Conservation (phyloP, 2,113 vertebrate genomes). For the Marcusenius ussheri region DNA sequence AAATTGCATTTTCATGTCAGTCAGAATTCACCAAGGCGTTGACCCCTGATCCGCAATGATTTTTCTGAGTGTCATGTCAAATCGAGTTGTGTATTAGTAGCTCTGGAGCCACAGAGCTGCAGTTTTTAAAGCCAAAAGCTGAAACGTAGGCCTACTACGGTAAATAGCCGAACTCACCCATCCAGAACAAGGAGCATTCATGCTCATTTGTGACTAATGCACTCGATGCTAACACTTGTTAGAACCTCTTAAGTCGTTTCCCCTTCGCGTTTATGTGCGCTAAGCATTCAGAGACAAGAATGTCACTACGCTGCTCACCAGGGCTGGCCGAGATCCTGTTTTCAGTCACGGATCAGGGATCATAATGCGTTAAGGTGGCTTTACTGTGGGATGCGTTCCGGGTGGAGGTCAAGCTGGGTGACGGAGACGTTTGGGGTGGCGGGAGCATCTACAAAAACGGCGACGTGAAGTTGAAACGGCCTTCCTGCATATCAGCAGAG, state of each 20-base stretch:
- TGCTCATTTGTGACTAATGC: background rate
- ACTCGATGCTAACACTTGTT: background rate
- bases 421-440: background rate
- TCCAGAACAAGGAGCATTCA: background rate
- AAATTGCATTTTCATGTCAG: background rate
- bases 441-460: background rate
- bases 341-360: too few species aligned
- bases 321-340: background rate
- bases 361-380: background rate
- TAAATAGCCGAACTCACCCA: background rate
- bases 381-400: background rate
- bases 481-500: too few species aligned
- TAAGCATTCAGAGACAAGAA: background rate
- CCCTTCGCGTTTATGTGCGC: background rate
- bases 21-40: background rate
- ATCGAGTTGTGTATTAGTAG: background rate
- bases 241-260: background rate
- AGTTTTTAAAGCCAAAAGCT: background rate
- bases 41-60: background rate
- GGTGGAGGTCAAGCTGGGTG: background rate
- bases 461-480: background rate
- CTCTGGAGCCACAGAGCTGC: background rate
- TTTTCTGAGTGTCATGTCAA: background rate
- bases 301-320: background rate
- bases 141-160: background rate